Conservation (phyloP, 1,140 invertebrate genomes). For the Lasioglossum albipes region DNA sequence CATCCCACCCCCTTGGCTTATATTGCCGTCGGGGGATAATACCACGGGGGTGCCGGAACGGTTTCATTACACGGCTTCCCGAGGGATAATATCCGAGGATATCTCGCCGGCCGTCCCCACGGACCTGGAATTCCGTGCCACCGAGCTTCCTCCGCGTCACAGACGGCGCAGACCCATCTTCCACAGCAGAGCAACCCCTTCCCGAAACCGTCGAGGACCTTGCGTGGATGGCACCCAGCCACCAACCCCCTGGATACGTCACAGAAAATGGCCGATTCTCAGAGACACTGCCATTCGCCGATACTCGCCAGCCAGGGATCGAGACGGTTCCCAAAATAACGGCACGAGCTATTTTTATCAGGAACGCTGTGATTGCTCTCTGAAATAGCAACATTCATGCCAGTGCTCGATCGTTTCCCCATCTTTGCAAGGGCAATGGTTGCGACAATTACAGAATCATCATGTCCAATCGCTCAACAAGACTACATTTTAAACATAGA, state of each 20-base stretch:
- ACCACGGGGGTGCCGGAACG: slow-evolving; percentile 67
- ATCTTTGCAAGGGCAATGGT: no score
- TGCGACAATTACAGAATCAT: no score
- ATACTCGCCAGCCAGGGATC: no score
- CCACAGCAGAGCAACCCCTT: neutral
- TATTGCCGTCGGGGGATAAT: slow-evolving; percentile 58
- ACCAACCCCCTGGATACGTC: neutral
- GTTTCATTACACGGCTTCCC: slow-evolving; percentile 73
- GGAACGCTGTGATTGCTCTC: no score
- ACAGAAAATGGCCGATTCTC: neutral
- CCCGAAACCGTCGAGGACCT: neutral
- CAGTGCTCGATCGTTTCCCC: no score
- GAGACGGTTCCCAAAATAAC: no score
- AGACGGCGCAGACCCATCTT: slow-evolving; percentile 19
- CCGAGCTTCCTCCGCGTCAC: slow-evolving; percentile 50
- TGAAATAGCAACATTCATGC: no score
- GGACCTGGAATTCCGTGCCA: slow-evolving; percentile 63
- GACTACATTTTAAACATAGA: no score
- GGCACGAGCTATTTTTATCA: no score
- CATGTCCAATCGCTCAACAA: no score
- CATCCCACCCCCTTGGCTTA: slow-evolving; percentile 29
- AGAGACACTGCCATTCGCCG: no score
- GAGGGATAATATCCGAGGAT: slow-evolving; percentile 70
- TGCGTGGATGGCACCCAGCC: neutral
- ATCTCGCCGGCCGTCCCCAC: slow-evolving; percentile 60